A percentile compares a stretch with the other conserved stretches of the same genome.
Conservation (phyloP, 2,113 vertebrate species). For the Calidris pugnax region DNA sequence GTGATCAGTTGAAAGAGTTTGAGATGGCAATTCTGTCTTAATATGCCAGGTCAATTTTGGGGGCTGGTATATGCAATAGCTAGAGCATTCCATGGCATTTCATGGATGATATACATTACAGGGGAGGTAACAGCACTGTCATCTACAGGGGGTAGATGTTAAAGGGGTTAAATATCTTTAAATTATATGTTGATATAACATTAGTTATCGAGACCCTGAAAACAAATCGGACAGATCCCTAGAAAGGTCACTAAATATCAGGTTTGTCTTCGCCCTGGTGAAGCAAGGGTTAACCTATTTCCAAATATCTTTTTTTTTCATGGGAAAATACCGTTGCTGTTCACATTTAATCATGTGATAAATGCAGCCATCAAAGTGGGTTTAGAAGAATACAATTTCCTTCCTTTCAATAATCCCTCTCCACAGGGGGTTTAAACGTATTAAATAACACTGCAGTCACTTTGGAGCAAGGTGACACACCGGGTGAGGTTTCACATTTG, state of each 20-base stretch:
- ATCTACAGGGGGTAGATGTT: too few species aligned
- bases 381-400: constrained; percentile 61
- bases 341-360: constrained; percentile 55
- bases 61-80: not conserved
- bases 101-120: fast-evolving
- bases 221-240: not conserved
- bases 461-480: constrained; percentile 64
- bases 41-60: not conserved
- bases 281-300: not conserved
- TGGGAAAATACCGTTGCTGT: not conserved
- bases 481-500: constrained; percentile 8
- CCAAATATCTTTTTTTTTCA: not conserved
- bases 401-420: constrained; percentile 50
- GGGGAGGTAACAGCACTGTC: not conserved
- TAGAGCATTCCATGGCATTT: not conserved
- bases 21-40: not conserved
- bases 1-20: not conserved
- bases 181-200: not conserved
- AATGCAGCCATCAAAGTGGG: constrained; percentile 36
- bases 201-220: not conserved
- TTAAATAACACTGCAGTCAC: constrained; percentile 57
- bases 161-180: not conserved
- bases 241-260: not conserved
- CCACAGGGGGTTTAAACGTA: not conserved
- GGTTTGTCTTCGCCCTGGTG: not conserved